Evolutionary conservation across 2,888 invertebrate species (phyloP).

Genomic region (Pogonocherus hispidulus): DNA sequence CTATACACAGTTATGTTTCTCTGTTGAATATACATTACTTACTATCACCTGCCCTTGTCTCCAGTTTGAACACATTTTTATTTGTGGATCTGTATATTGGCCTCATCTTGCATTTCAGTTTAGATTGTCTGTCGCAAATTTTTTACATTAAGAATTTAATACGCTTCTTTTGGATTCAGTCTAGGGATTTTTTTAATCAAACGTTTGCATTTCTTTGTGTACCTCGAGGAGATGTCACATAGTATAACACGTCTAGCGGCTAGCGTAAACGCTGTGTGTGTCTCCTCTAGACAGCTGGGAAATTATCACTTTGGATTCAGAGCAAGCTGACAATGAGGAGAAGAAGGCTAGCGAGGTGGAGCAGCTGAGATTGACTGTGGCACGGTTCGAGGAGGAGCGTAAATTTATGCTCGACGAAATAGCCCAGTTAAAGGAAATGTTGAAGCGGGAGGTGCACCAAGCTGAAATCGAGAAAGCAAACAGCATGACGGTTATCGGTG

Average conservation of each 20-base stretch:
- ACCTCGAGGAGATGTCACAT: constrained; percentile 43
- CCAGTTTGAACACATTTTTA: too few relatives aligned
- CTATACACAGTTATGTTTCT: too few relatives aligned
- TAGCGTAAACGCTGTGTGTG: constrained; percentile 53
- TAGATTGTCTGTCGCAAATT: too few relatives aligned
- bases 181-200: too few relatives aligned
- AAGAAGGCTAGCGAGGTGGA: constrained; percentile 74
- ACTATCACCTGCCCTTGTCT: too few relatives aligned
- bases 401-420: constrained; percentile 69
- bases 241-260: constrained; percentile 35
- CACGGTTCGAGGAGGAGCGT: constrained; percentile 79
- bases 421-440: constrained; percentile 79
- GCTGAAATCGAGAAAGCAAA: constrained; percentile 81
- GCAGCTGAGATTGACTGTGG: constrained; percentile 71
- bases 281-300: constrained; percentile 67
- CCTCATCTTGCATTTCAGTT: too few relatives aligned
- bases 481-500: constrained; percentile 86
- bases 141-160: too few relatives aligned
- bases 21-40: too few relatives aligned
- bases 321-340: constrained; percentile 74
- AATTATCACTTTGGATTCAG: constrained; percentile 70
- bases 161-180: too few relatives aligned
- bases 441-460: constrained; percentile 82
- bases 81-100: too few relatives aligned
- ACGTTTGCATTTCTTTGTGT: too few relatives aligned